Evolutionary conservation across 2,888 invertebrate genomes (phyloP).

Genomic region (Ophion obscuratus): DNA sequence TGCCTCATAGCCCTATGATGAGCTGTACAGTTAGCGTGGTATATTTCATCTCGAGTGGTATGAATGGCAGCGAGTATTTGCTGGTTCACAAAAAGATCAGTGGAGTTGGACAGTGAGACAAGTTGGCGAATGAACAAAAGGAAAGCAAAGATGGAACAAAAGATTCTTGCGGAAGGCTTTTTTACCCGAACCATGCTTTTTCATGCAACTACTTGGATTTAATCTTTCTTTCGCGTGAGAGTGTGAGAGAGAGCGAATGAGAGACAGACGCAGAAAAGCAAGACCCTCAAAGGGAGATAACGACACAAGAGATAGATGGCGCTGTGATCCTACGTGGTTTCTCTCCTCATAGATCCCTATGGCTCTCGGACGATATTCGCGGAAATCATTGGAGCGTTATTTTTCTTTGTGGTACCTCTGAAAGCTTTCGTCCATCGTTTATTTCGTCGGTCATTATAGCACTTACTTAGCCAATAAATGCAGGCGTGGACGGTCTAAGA

Average conservation of each 20-base stretch:
- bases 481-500: background rate
- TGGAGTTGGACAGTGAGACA: slow-evolving; percentile 6
- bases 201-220: slow-evolving; percentile 17
- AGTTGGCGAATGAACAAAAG: background rate
- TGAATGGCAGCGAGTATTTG: slow-evolving; percentile 33
- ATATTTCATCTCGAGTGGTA: slow-evolving; percentile 23
- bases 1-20: slow-evolving; percentile 1
- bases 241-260: background rate
- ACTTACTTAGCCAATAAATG: background rate
- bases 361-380: background rate
- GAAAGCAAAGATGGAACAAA: slow-evolving; percentile 6
- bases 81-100: background rate
- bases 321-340: background rate
- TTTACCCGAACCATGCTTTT: slow-evolving; percentile 1
- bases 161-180: slow-evolving; percentile 32
- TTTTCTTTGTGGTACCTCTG: slow-evolving; percentile 5
- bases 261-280: background rate
- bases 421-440: background rate
- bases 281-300: slow-evolving; percentile 2
- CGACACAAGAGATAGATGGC: slow-evolving; percentile 25
- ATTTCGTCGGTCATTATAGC: background rate
- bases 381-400: slow-evolving; percentile 20
- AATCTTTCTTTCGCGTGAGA: slow-evolving; percentile 11
- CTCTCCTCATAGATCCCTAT: background rate
- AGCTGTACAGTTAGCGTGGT: slow-evolving; percentile 15